These are phyloP conservation scores for Propithecus perrieri DNA, from an alignment of 2,797 vertebrate genomes.

Conservation along the genomic window DNA sequence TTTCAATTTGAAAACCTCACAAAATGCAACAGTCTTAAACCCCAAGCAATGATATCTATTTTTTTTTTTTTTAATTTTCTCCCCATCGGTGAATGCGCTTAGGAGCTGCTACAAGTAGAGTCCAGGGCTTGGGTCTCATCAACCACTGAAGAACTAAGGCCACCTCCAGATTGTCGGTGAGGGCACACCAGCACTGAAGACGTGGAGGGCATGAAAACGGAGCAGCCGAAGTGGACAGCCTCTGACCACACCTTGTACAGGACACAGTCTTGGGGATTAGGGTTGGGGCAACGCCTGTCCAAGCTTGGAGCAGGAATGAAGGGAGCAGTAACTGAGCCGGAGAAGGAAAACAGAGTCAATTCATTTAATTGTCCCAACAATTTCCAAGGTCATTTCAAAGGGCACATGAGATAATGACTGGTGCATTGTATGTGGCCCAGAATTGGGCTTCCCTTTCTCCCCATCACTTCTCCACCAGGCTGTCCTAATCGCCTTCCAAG, in stretches of 20 bases:
- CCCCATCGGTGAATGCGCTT: neutral
- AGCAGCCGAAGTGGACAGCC: fast-evolving
- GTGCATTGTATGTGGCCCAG: neutral
- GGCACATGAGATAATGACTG: neutral
- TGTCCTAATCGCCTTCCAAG: neutral
- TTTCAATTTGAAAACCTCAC: neutral
- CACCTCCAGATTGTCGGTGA: neutral
- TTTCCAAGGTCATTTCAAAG: slow-evolving; percentile 14
- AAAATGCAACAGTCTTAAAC: neutral
- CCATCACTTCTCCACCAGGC: neutral
- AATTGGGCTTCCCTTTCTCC: neutral
- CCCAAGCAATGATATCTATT: neutral
- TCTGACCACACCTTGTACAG: no score
- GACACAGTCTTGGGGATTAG: fast-evolving
- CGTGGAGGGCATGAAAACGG: fast-evolving
- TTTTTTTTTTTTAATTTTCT: neutral
- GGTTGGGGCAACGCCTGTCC: neutral
- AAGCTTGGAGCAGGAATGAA: neutral
- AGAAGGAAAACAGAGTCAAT: neutral
- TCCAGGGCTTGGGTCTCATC: neutral
- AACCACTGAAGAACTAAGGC: neutral
- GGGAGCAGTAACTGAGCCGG: neutral
- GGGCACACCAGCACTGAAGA: neutral
- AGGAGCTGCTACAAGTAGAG: neutral
- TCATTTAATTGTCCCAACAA: neutral